Evolutionary conservation across 2,797 vertebrate genomes (phyloP).

Genomic region (Oreortyx pictus): DNA sequence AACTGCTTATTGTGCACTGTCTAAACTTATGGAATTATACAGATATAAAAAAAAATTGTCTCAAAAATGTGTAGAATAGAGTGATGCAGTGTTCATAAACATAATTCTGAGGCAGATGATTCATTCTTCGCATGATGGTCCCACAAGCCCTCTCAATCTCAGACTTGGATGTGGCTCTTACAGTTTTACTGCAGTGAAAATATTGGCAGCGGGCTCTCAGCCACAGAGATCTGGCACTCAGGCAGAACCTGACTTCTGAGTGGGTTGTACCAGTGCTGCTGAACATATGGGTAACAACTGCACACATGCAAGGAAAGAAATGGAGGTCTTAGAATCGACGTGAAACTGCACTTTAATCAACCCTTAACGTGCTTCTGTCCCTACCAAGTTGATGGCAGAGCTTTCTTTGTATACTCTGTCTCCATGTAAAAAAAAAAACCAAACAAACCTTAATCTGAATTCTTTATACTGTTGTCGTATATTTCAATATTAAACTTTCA

Average conservation of each 20-base stretch:
- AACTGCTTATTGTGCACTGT: constrained; percentile 2
- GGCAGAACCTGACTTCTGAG: neutral
- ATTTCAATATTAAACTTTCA: constrained; percentile 47
- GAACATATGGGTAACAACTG: neutral
- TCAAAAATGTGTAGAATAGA: constrained; percentile 49
- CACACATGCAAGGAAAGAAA: neutral
- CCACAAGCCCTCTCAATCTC: constrained; percentile 5
- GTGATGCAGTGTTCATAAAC: constrained; percentile 41
- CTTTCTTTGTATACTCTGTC: neutral
- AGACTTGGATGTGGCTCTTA: neutral
- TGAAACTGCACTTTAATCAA: constrained; percentile 51
- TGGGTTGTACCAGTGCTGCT: neutral
- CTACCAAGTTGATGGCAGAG: neutral
- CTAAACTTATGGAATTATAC: constrained; percentile 55
- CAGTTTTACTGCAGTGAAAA: neutral
- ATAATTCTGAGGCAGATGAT: constrained; percentile 56
- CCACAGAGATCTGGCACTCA: rapidly evolving
- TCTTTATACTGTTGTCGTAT: constrained; percentile 6
- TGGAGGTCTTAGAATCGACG: neutral
- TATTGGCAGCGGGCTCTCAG: neutral
- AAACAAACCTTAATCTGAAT: neutral
- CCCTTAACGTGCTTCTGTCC: neutral
- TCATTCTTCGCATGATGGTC: constrained; percentile 61
- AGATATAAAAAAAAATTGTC: constrained; percentile 47
- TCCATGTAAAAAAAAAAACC: neutral